Base-by-base conservation (phyloP, 2,888 invertebrate species). In the Tolmerus cingulatus region DNA sequence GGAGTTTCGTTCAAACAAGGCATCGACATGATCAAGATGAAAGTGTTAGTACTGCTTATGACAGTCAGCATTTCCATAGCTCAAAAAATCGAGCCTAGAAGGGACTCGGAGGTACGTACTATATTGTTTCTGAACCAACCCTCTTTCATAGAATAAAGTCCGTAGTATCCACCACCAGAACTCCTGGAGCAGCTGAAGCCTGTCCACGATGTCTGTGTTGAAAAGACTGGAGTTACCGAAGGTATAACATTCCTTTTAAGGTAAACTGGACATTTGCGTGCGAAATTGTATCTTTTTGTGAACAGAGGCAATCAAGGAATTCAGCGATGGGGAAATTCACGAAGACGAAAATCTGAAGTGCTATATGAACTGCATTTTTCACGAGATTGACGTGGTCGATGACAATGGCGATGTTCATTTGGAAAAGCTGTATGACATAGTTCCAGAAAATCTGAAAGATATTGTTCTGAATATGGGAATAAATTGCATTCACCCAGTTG, bases 341-440 rank as follows among this genome's bases (percentile, higher is more conserved):
- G 93, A 92, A 16, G 92, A 92, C 86, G 91, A 91, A 88, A 91
- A 90, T 74, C 90, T 92, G 4, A 92, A 92, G 89, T 92, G 92
- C 88, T 93, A 92, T 86, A 92, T 93, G 92, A 91, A 92, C 89
- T 92, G 92, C 88, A 88, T 92, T 76, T 92, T 92, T 87, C 91
- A 92, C 87, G 91, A 92, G 88, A 90, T 91, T 84, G 90, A 91
- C n/a, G 91, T 93, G 46, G 91, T 92, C 19, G 91, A 92, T 87
- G 91, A 91, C 46, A 91, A 92, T 79, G 93, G 92, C n/a, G 92
- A 92, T 88, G 91, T 93, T 23, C 92, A 93, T 89, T 90, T 92
- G 88, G 92, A 92, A 5, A 90, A 89, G 82, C 87, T 93, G 0
- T 91, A 90, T 34, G 89, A 89, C 51, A 89, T 89, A 30, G 84